These are phyloP conservation scores for Vesta saturnalis DNA, from an alignment of 2,888 invertebrate genomes.

Conservation along the genomic window DNA sequence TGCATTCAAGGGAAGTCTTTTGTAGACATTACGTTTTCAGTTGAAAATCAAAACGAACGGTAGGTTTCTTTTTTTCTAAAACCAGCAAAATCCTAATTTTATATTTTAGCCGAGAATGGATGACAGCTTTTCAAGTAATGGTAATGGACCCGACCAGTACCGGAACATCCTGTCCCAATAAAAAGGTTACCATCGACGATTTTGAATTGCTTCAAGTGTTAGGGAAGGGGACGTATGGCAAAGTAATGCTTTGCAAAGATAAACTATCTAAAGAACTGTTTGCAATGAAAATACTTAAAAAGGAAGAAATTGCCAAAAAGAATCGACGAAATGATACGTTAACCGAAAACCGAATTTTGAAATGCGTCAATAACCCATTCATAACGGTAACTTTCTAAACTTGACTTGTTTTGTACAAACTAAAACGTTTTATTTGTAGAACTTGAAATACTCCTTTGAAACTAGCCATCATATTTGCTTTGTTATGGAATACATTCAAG, in stretches of 20 bases:
- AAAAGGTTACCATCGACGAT: not conserved
- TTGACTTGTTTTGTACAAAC: not conserved
- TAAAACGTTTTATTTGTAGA: not conserved
- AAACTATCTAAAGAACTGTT: not conserved
- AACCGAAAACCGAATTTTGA: slow-evolving; percentile 9
- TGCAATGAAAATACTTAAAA: slow-evolving; percentile 12
- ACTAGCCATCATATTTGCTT: slow-evolving; percentile 2
- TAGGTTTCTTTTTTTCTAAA: too few relatives aligned
- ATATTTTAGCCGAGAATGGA: slow-evolving; percentile 3
- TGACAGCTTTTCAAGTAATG: not conserved
- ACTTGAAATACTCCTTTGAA: slow-evolving; percentile 13
- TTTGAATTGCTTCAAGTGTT: slow-evolving; percentile 4
- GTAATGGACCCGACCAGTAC: not conserved
- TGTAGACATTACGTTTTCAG: not conserved
- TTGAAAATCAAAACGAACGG: not conserved
- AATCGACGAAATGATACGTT: not conserved
- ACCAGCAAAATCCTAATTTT: too few relatives aligned
- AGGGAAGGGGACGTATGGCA: slow-evolving; percentile 14
- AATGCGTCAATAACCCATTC: slow-evolving; percentile 8
- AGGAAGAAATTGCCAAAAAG: slow-evolving; percentile 2
- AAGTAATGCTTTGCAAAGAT: slow-evolving; percentile 14
- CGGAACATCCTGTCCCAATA: not conserved
- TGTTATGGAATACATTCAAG: slow-evolving; percentile 11
- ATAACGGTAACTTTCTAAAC: not conserved
- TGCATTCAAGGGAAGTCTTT: not conserved